Base-by-base conservation (phyloP, 2,113 vertebrate species). In the Indicator maculatus region DNA sequence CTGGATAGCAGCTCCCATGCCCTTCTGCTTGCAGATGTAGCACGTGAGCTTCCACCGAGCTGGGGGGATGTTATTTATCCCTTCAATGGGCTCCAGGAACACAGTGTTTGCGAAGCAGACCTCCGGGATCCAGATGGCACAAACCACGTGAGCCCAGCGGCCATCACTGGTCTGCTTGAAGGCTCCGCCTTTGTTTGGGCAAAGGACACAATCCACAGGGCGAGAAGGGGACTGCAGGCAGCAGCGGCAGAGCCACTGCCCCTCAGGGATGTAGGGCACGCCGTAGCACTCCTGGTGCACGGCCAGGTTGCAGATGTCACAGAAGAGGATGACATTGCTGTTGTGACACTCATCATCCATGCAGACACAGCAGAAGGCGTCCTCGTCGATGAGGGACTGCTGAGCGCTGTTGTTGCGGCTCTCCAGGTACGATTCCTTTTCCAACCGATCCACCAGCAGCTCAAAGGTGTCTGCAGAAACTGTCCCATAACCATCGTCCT, bases 211-310 rank as follows among this genome's bases (percentile, higher is more conserved):
- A 97, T 99, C 99, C 78, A 99, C 98, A 2, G 99, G 99, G 83
- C 98, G 98, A 73, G 99, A 98, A 47, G 99, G 99, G 50, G 99
- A 99, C 97, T 99, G 99, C 11, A 99, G 96, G 96, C 99, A 99
- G 97, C 99, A 99, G 95, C 99, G 99, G 95, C 99, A 99, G 23
- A 99, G 98, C 99, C 99, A 99, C 97, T 99, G 99, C 15, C 99
- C 99, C 95, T 99, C 99, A 0, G 99, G 99, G 95, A 99, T 99
- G 33, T 99, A 99, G 93, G 99, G 99, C 23, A 99, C 99, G 0
- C 99, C 99, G 0, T 99, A 99, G 93, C 99, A 99, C 95, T 99
- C 99, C 97, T 99, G 99, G 96, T 99, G 99, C 64, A 99, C 99
- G 1, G 99, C 99, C 96, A 99, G 97, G 94, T 99, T 99, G 96